These are phyloP conservation scores for Drosophila rubida DNA, from an alignment of 2,888 invertebrate species.

Conservation along the genomic window DNA sequence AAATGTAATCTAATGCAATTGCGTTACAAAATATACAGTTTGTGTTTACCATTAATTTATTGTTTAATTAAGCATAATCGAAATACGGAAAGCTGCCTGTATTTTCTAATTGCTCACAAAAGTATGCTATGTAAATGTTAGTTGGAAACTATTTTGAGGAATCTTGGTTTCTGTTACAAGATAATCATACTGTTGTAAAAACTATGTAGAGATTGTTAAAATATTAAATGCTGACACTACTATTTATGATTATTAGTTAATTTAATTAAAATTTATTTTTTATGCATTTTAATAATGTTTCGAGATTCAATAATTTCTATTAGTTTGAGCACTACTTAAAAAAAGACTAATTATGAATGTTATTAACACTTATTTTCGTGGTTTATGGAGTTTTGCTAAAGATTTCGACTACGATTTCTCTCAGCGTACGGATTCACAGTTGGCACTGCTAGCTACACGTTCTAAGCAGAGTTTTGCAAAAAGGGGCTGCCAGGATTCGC, in stretches of 20 bases:
- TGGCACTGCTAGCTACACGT: slow-evolving; percentile 4
- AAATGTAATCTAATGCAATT: background rate
- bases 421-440: slow-evolving; percentile 20
- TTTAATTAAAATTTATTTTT: too few relatives aligned
- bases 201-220: too few relatives aligned
- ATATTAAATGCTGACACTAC: too few relatives aligned
- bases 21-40: background rate
- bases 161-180: too few relatives aligned
- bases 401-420: slow-evolving; percentile 12
- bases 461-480: slow-evolving; percentile 15
- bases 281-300: too few relatives aligned
- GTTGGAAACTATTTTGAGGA: background rate
- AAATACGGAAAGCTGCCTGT: background rate
- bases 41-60: background rate
- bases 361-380: background rate
- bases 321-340: too few relatives aligned
- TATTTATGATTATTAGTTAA: too few relatives aligned
- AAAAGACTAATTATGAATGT: background rate
- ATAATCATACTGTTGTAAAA: too few relatives aligned
- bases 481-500: slow-evolving; percentile 14
- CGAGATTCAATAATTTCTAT: too few relatives aligned
- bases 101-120: background rate
- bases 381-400: background rate
- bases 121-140: background rate
- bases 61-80: background rate